Conservation (phyloP, 2,113 vertebrate genomes). For the Cariama cristata region DNA sequence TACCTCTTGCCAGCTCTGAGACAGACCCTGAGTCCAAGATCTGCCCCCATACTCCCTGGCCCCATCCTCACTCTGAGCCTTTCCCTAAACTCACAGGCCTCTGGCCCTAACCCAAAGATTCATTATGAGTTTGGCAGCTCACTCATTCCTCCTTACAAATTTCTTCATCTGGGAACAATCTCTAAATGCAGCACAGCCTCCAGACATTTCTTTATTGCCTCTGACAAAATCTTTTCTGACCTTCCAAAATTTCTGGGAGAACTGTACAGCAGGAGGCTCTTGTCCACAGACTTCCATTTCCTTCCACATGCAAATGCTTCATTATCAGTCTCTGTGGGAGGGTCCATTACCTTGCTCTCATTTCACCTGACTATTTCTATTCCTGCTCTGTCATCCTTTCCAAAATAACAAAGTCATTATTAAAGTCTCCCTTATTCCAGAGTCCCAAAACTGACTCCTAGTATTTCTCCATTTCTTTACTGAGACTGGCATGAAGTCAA, state of each 20-base stretch:
- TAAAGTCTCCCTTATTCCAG: not conserved
- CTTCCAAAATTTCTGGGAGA: slow-evolving; percentile 6
- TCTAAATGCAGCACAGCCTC: slow-evolving; percentile 7
- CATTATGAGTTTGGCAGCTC: slow-evolving; percentile 25
- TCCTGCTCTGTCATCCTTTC: not conserved
- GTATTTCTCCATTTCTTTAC: not conserved
- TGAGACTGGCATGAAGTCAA: not conserved
- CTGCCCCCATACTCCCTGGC: not conserved
- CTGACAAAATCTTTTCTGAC: slow-evolving; percentile 17
- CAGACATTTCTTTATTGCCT: not conserved
- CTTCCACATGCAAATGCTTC: not conserved
- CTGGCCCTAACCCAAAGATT: slow-evolving; percentile 20
- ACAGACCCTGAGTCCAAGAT: not conserved
- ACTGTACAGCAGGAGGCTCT: not conserved
- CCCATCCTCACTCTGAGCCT: not conserved
- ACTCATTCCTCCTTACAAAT: slow-evolving; percentile 26
- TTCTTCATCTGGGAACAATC: slow-evolving; percentile 46
- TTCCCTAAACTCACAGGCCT: not conserved
- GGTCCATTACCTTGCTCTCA: not conserved
- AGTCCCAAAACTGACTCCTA: not conserved
- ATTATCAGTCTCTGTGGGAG: not conserved
- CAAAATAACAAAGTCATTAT: not conserved
- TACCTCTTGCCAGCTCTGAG: not conserved
- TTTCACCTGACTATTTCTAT: slow-evolving; percentile 6
- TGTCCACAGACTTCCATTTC: slow-evolving; percentile 9